phyloP scores from a whole-genome alignment of 2,113 vertebrate species.

The Xenopus laevis region DNA sequence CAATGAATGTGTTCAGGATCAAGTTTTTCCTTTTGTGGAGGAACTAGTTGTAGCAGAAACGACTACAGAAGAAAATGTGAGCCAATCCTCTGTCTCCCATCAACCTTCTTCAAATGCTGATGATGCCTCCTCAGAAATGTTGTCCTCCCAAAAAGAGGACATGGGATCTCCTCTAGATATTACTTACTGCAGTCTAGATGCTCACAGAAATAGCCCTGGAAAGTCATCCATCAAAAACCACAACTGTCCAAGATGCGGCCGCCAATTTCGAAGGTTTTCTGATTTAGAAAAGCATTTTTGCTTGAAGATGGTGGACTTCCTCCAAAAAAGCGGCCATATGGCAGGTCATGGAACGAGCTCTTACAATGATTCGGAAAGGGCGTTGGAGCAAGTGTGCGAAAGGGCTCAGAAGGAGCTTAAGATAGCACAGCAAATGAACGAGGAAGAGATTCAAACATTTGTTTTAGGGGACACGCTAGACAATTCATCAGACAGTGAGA shows the following conservation, averaged over 20 bases:
- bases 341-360: background rate
- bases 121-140: background rate
- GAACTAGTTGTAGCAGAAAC: background rate
- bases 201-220: background rate
- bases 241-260: conserved; percentile 24
- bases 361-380: background rate
- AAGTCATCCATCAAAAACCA: background rate
- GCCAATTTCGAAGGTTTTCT: conserved; percentile 14
- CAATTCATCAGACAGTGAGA: background rate
- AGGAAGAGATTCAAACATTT: background rate
- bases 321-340: background rate
- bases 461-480: background rate
- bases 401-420: conserved; percentile 24
- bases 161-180: background rate
- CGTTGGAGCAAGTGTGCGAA: conserved; percentile 15
- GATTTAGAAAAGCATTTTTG: conserved; percentile 30
- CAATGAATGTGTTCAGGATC: background rate
- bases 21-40: background rate
- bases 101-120: too few species aligned
- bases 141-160: background rate
- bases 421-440: background rate
- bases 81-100: background rate
- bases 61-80: background rate
- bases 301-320: conserved; percentile 10
- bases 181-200: background rate